A percentile compares a stretch with the other conserved stretches of the same genome.
Conservation (phyloP, 2,888 invertebrate genomes). For the Chouioia cunea region DNA sequence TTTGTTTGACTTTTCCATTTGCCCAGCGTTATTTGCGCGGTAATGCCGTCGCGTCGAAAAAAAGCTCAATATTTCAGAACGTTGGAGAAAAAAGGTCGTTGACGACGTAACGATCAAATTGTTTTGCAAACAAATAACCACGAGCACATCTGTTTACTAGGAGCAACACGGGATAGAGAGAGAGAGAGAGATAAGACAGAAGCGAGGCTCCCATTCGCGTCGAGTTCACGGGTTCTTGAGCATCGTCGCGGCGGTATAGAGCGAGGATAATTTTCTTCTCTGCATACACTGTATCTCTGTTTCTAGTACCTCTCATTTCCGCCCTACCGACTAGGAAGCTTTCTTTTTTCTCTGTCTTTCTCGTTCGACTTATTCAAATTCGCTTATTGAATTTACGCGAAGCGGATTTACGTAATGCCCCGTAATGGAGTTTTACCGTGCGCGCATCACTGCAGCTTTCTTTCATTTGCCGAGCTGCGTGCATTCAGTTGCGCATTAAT, state of each 20-base stretch:
- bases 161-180: background rate
- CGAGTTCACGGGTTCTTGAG: slow-evolving; percentile 36
- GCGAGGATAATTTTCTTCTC: slow-evolving; percentile 6
- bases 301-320: background rate
- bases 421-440: slow-evolving; percentile 7
- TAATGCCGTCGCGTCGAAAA: too few species aligned
- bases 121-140: too few species aligned
- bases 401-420: slow-evolving; percentile 15
- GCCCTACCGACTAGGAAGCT: background rate
- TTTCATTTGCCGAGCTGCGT: too few species aligned
- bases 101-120: too few species aligned
- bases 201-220: background rate
- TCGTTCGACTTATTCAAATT: background rate
- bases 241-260: background rate
- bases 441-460: background rate
- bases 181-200: background rate
- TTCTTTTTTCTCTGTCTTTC: slow-evolving; percentile 2
- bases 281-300: background rate
- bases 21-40: too few species aligned
- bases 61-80: too few species aligned
- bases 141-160: too few species aligned
- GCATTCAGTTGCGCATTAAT: too few species aligned
- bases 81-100: too few species aligned
- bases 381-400: slow-evolving; percentile 22
- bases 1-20: too few species aligned